phyloP scores from a whole-genome alignment of 2,888 invertebrate genomes.

The Abscondita cerata region DNA sequence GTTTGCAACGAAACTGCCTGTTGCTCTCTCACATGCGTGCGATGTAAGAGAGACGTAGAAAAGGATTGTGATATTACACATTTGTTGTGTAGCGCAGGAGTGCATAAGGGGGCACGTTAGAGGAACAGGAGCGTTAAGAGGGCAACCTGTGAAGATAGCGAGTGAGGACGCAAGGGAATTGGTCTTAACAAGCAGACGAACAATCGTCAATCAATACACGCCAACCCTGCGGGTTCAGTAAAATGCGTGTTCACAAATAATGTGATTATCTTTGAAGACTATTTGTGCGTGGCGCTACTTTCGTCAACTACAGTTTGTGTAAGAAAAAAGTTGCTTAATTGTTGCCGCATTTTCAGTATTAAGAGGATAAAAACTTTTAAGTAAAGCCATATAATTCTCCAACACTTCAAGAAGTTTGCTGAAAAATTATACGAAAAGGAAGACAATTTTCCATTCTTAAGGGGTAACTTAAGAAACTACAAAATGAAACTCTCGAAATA shows the following conservation, averaged over 20 bases:
- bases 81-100: constrained; percentile 21
- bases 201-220: constrained; percentile 55
- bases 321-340: constrained; percentile 19
- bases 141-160: constrained; percentile 48
- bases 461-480: constrained; percentile 1
- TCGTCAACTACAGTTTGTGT: constrained; percentile 14
- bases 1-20: constrained; percentile 35
- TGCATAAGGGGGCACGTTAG: constrained; percentile 38
- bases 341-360: constrained; percentile 16
- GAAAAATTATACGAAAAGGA: constrained; percentile 19
- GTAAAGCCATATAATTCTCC: constrained; percentile 20
- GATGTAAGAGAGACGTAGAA: constrained; percentile 38
- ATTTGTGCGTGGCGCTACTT: constrained; percentile 13
- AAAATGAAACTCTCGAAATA: neutral
- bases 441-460: constrained; percentile 8
- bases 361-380: constrained; percentile 15
- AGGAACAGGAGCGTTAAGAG: constrained; percentile 41
- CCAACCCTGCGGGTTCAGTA: constrained; percentile 40
- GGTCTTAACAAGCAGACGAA: constrained; percentile 53
- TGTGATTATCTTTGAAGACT: constrained; percentile 50
- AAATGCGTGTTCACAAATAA: constrained; percentile 51
- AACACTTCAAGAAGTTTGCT: constrained; percentile 19
- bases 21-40: constrained; percentile 43
- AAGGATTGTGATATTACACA: constrained; percentile 27
- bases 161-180: constrained; percentile 50